phyloP scores from a whole-genome alignment of 2,113 vertebrate species.

The Sula dactylatra region DNA sequence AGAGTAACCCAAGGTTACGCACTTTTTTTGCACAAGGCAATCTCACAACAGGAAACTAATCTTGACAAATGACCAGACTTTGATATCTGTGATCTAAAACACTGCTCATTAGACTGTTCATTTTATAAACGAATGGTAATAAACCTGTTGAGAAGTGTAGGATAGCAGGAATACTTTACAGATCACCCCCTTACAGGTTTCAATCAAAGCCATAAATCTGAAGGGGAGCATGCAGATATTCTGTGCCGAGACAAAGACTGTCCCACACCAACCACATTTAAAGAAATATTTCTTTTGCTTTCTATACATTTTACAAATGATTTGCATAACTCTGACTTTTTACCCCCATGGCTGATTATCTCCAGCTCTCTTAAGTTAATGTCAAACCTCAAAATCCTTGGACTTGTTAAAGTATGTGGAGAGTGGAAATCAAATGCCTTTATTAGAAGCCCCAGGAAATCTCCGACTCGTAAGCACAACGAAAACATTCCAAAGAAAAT shows the following conservation, averaged over 20 bases:
- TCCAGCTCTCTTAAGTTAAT: conserved; percentile 55
- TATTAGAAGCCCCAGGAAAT: conserved; percentile 70
- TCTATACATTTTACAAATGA: conserved; percentile 32
- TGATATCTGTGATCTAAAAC: conserved; percentile 66
- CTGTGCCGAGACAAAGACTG: conserved; percentile 4
- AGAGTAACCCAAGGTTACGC: conserved; percentile 25
- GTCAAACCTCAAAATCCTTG: conserved; percentile 67
- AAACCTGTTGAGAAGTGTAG: conserved; percentile 65
- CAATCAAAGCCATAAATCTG: conserved; percentile 41
- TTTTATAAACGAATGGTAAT: conserved; percentile 62
- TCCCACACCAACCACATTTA: background rate
- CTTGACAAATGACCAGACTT: conserved; percentile 69
- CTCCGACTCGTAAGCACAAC: conserved; percentile 61
- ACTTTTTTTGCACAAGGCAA: conserved; percentile 32
- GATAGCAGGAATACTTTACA: conserved; percentile 67
- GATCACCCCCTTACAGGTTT: conserved; percentile 61
- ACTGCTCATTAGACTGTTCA: conserved; percentile 65
- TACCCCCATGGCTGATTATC: conserved; percentile 41
- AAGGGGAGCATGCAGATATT: background rate
- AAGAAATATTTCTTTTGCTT: background rate
- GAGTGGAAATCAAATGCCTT: conserved; percentile 68
- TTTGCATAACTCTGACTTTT: conserved; percentile 47
- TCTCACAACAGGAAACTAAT: conserved; percentile 67
- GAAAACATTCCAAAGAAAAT: conserved; percentile 71
- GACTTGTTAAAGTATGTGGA: conserved; percentile 66